A percentile compares a stretch with the other conserved stretches of the same genome.
phyloP scores from a whole-genome alignment of 2,797 vertebrate genomes.

The Gastrophryne carolinensis region DNA sequence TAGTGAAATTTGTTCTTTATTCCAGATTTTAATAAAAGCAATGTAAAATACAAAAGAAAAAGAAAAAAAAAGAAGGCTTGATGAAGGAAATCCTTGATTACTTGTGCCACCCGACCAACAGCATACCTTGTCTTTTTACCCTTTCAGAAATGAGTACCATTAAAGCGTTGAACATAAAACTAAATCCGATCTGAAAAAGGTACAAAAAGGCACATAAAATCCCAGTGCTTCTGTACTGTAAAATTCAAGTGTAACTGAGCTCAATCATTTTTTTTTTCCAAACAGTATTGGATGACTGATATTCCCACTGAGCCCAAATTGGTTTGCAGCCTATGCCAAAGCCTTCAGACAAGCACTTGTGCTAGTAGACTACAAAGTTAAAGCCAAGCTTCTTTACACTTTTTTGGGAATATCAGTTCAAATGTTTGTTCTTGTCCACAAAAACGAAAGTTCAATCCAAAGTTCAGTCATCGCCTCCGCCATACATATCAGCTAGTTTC shows the following conservation, averaged over 20 bases:
- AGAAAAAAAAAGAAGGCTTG: conserved; percentile 80
- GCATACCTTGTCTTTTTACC: conserved; percentile 86
- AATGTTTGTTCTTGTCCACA: conserved; percentile 87
- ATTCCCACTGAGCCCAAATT: conserved; percentile 82
- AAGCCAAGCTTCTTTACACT: conserved; percentile 91
- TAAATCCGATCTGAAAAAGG: conserved; percentile 98
- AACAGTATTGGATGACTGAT: conserved; percentile 87
- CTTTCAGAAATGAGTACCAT: conserved; percentile 97
- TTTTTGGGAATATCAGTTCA: conserved; percentile 83
- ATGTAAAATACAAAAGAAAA: conserved; percentile 75
- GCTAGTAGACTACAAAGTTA: conserved; percentile 97
- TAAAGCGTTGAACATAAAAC: conserved; percentile 99
- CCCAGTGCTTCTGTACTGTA: conserved; percentile 99
- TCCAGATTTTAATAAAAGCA: conserved; percentile 85
- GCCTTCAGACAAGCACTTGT: conserved; percentile 93
- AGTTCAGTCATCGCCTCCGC: conserved; percentile 89
- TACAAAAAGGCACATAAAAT: conserved; percentile 99
- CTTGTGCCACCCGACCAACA: conserved; percentile 72
- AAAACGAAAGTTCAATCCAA: conserved; percentile 71
- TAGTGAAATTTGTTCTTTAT: conserved; percentile 74
- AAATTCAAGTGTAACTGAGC: conserved; percentile 99
- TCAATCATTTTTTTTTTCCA: conserved; percentile 77
- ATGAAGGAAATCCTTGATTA: conserved; percentile 87
- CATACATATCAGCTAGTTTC: conserved; percentile 99
- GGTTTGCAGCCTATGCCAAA: conserved; percentile 87